These are phyloP conservation scores for Brevimyrus niger DNA, from an alignment of 2,113 vertebrate genomes.

Conservation along the genomic window DNA sequence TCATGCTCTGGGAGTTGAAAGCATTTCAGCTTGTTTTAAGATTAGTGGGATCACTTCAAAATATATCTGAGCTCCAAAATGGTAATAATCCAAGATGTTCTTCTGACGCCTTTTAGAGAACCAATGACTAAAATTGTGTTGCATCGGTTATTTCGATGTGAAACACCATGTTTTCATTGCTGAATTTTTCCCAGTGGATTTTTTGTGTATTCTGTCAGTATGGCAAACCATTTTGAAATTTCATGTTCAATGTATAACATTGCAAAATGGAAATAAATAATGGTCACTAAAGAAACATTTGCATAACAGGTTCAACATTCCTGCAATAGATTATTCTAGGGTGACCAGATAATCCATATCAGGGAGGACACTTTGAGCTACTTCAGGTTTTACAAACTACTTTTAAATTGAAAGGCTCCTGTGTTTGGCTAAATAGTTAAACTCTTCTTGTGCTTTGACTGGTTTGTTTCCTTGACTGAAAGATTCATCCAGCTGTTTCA, in stretches of 20 bases:
- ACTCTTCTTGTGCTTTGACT: too few species aligned
- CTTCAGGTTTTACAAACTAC: too few species aligned
- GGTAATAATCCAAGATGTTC: constrained; percentile 59
- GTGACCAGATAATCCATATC: too few species aligned
- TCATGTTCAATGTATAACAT: background rate
- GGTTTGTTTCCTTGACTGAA: too few species aligned
- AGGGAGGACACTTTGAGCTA: too few species aligned
- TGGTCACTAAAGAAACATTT: background rate
- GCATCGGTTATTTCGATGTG: constrained; percentile 38
- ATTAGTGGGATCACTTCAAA: constrained; percentile 50
- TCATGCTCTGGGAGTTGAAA: constrained; percentile 42
- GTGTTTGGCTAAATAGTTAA: too few species aligned
- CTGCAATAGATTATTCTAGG: background rate
- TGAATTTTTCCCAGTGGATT: constrained; percentile 23
- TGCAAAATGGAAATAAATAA: background rate
- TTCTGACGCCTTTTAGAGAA: constrained; percentile 50
- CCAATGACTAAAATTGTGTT: constrained; percentile 49
- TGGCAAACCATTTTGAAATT: background rate
- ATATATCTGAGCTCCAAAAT: constrained; percentile 47
- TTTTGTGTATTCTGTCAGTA: background rate
- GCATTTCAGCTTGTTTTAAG: constrained; percentile 56
- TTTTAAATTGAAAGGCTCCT: too few species aligned
- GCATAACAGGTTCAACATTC: background rate
- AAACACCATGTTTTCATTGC: constrained; percentile 34
- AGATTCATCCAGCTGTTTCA: too few species aligned